Conservation (phyloP, 2,113 vertebrate species). For the Chinchilla lanigera region DNA sequence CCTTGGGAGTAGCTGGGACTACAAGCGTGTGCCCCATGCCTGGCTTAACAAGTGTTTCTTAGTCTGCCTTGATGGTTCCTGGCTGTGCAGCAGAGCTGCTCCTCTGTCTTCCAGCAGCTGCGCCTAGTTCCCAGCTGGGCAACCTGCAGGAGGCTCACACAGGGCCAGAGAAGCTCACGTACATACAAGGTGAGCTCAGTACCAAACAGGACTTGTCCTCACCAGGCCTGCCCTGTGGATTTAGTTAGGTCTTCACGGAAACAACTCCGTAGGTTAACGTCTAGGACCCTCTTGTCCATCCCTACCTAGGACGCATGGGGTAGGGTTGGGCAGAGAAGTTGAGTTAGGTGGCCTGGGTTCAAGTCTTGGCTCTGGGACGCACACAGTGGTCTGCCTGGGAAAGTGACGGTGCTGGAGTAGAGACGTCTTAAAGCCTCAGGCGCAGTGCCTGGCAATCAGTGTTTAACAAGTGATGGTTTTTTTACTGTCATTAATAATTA, state of each 20-base stretch:
- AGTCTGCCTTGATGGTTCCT: not conserved
- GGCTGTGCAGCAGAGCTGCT: not conserved
- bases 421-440: not conserved
- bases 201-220: not conserved
- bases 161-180: not conserved
- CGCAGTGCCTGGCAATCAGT: not conserved
- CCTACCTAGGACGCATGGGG: not conserved
- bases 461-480: not conserved
- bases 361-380: not conserved
- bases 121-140: not conserved
- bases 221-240: not conserved
- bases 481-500: not conserved
- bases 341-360: not conserved
- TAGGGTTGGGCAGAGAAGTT: not conserved
- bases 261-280: not conserved
- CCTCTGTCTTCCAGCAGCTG: conserved; percentile 10
- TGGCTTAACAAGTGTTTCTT: not conserved
- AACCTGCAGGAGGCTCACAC: not conserved
- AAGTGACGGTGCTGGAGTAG: not conserved
- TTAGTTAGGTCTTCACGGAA: not conserved
- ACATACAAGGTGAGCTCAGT: not conserved
- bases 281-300: not conserved
- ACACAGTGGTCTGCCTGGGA: not conserved
- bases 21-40: too few species aligned
- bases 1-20: not conserved